Conservation (phyloP, 1,140 invertebrate species). For the honey bee (Apis mellifera) region DNA sequence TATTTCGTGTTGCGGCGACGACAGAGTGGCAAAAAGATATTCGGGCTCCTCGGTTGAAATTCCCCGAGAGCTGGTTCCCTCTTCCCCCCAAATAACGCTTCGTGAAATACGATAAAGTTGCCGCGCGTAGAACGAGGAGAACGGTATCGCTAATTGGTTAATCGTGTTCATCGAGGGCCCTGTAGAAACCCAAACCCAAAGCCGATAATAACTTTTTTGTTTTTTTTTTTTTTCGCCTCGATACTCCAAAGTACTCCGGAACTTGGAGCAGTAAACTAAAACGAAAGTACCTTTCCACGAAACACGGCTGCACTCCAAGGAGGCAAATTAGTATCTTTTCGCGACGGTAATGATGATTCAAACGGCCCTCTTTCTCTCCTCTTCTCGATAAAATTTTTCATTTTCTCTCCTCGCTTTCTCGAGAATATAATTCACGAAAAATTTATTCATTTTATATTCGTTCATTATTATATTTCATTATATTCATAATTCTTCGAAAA, state of each 20-base stretch:
- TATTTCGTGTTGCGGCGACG: neutral
- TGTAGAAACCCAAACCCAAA: constrained; percentile 39
- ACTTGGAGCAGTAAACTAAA: constrained; percentile 29
- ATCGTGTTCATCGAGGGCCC: constrained; percentile 54
- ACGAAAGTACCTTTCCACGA: constrained; percentile 52
- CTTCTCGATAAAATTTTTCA: neutral
- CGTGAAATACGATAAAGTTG: constrained; percentile 45
- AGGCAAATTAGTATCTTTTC: constrained; percentile 33
- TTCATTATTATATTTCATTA: no score
- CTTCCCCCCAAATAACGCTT: constrained; percentile 23
- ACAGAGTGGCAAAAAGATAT: constrained; percentile 25
- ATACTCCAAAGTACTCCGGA: neutral
- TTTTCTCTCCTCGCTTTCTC: no score
- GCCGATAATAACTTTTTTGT: constrained; percentile 50
- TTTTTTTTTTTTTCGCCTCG: constrained; percentile 14
- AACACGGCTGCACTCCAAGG: neutral
- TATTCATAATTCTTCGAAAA: no score
- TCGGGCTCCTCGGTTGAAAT: constrained; percentile 9
- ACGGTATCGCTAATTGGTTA: constrained; percentile 62
- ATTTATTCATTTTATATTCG: no score
- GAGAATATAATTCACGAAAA: neutral
- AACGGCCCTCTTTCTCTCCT: neutral
- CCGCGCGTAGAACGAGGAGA: constrained; percentile 42
- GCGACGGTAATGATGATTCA: constrained; percentile 17
- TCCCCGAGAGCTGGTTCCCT: neutral